A percentile compares a stretch with the other conserved stretches of the same genome.
Conservation (phyloP, 2,113 vertebrate species). For the Psephotus haematonotus region DNA sequence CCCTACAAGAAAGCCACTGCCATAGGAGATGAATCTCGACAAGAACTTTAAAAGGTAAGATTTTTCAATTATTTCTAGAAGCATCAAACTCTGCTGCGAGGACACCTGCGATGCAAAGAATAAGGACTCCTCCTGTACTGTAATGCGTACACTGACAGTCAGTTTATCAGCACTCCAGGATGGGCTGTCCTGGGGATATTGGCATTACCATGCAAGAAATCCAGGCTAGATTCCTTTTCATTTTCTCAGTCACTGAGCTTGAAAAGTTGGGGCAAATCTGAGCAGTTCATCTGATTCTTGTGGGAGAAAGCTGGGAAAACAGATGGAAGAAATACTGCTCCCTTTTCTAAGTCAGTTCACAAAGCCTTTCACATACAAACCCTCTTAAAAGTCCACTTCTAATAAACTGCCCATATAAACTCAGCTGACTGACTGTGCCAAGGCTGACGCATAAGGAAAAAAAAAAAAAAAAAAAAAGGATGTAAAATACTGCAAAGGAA, state of each 20-base stretch:
- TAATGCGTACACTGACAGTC: background rate
- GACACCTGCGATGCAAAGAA: background rate
- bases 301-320: background rate
- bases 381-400: background rate
- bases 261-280: background rate
- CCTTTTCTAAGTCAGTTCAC: background rate
- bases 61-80: background rate
- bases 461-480: background rate
- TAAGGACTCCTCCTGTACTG: background rate
- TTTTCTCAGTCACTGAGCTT: background rate
- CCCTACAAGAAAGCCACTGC: background rate
- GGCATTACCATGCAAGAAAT: background rate
- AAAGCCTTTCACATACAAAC: background rate
- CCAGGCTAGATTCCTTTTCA: background rate
- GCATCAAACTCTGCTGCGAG: background rate
- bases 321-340: background rate
- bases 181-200: background rate
- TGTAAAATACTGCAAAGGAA: background rate
- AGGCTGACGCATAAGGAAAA: background rate
- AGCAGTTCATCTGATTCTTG: background rate
- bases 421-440: background rate
- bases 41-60: background rate
- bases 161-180: background rate
- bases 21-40: background rate
- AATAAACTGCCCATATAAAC: background rate